phyloP scores from a whole-genome alignment of 2,888 invertebrate species.

The Magallana nippona region DNA sequence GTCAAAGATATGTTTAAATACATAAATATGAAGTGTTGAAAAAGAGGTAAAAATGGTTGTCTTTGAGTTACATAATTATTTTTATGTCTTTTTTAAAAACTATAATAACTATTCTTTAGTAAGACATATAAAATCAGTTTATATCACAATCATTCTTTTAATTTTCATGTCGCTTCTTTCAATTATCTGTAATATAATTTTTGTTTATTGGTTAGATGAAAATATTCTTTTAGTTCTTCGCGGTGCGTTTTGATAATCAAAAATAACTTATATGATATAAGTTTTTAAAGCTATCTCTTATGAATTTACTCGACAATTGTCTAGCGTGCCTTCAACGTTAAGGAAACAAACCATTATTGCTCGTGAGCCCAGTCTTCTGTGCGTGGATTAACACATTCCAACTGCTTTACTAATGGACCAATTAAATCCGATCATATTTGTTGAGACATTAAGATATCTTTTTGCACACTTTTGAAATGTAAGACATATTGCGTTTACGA shows the following conservation, averaged over 20 bases:
- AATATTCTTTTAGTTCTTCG: no score
- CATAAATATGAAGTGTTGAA: not conserved
- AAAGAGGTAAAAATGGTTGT: no score
- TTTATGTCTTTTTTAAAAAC: not conserved
- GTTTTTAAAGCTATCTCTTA: no score
- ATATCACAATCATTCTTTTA: no score
- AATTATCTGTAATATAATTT: no score
- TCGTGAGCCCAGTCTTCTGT: not conserved
- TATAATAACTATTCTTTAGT: not conserved
- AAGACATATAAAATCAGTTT: not conserved
- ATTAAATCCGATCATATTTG: conserved; percentile 9
- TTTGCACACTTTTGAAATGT: conserved; percentile 7
- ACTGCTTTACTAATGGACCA: conserved; percentile 21
- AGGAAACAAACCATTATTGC: not conserved
- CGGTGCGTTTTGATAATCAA: no score
- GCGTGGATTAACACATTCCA: conserved; percentile 26
- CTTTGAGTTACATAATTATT: not conserved
- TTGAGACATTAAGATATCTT: conserved; percentile 13
- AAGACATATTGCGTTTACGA: conserved; percentile 7
- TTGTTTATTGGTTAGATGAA: no score
- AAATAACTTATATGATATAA: no score
- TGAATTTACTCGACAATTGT: no score
- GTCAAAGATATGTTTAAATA: no score
- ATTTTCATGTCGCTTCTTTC: no score
- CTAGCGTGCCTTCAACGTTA: no score